phyloP scores from a whole-genome alignment of 2,113 vertebrate species.

The Typhlomys cinereus region DNA sequence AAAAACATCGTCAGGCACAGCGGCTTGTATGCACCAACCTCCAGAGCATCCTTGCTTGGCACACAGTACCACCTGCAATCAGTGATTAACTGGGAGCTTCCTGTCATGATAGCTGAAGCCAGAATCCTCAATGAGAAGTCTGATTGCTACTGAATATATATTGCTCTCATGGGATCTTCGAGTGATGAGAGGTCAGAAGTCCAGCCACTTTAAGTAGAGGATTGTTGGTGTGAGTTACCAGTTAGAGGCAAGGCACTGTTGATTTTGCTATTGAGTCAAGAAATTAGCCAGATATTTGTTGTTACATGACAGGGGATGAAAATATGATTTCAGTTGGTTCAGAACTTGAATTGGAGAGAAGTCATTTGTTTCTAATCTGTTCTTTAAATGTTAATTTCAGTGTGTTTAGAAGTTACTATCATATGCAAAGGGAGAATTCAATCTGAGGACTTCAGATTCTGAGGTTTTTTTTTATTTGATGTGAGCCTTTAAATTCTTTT shows the following conservation, averaged over 20 bases:
- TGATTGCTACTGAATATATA: too few relatives aligned
- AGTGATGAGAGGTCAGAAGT: not conserved
- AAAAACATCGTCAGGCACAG: not conserved
- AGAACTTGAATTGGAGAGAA: not conserved
- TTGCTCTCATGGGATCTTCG: not conserved
- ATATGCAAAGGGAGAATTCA: too few relatives aligned
- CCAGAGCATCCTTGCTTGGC: too few relatives aligned
- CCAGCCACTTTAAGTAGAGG: fast-evolving
- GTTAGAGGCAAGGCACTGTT: not conserved
- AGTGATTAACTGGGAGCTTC: too few relatives aligned
- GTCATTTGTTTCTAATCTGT: not conserved
- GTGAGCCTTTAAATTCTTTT: too few relatives aligned
- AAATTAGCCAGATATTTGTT: not conserved
- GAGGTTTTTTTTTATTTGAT: too few relatives aligned
- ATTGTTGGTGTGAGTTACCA: not conserved
- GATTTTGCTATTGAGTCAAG: not conserved
- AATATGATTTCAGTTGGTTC: not conserved
- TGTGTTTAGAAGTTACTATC: not conserved
- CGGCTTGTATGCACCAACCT: too few relatives aligned
- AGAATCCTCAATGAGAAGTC: not conserved
- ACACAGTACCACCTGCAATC: too few relatives aligned
- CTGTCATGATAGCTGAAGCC: too few relatives aligned
- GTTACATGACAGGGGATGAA: not conserved
- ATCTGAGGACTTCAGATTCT: too few relatives aligned
- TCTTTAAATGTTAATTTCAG: not conserved